Percentiles rank a stretch among this genome's conserved stretches.
Evolutionary conservation across 2,113 vertebrate genomes (phyloP).

Genomic region (Falcunculus frontatus): DNA sequence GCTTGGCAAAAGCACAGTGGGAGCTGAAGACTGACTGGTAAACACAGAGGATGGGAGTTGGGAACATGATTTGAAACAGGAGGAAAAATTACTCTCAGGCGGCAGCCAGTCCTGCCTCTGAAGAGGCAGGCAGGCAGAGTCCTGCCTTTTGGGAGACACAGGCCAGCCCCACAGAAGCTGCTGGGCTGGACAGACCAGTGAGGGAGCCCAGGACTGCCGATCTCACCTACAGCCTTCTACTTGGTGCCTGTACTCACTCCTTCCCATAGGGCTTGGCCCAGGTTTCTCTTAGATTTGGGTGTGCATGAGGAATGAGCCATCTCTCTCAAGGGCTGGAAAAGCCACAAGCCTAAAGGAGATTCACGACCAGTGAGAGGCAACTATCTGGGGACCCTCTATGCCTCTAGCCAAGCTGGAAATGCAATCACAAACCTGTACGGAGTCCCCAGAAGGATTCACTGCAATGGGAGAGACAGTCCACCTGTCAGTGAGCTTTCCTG

Average conservation of each 20-base stretch:
- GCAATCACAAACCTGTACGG: rapidly evolving
- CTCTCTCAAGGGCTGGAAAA: background rate
- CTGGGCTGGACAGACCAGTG: background rate
- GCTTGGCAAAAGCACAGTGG: background rate
- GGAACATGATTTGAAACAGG: background rate
- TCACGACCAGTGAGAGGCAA: rapidly evolving
- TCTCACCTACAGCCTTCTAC: background rate
- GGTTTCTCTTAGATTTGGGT: background rate
- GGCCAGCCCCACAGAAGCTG: background rate
- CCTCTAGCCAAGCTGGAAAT: background rate
- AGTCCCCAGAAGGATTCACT: background rate
- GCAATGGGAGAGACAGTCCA: background rate
- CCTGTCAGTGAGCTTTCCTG: background rate
- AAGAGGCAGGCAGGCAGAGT: background rate
- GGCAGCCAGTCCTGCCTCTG: background rate
- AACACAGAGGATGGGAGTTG: background rate
- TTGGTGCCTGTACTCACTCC: background rate
- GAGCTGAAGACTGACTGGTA: background rate
- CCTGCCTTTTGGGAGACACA: background rate
- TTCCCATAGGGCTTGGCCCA: background rate
- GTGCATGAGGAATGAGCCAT: background rate
- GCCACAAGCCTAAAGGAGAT: background rate
- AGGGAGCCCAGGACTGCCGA: background rate
- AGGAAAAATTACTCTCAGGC: background rate
- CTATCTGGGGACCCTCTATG: background rate